Percentiles rank a stretch among this genome's conserved stretches.
These are phyloP conservation scores for Pygoscelis adeliae DNA, from an alignment of 2,113 vertebrate genomes.

Conservation along the genomic window DNA sequence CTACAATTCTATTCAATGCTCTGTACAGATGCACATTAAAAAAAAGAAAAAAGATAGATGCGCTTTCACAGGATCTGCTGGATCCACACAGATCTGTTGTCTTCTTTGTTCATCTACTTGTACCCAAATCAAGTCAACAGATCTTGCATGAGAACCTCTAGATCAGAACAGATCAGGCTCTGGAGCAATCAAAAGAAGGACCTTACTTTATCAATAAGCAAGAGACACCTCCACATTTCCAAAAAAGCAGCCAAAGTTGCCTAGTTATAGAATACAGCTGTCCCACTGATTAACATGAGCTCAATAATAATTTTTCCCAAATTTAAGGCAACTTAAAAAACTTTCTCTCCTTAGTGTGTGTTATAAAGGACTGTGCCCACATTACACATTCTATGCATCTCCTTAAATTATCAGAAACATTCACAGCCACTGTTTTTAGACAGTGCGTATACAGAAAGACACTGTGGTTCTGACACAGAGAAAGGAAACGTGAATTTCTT, in stretches of 20 bases:
- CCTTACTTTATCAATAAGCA: neutral
- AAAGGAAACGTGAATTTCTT: neutral
- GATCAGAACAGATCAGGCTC: neutral
- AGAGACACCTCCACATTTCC: neutral
- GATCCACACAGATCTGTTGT: neutral
- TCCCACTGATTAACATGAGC: neutral
- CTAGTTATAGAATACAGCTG: neutral
- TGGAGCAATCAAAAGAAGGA: neutral
- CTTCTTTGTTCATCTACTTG: neutral
- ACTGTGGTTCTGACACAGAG: rapidly evolving
- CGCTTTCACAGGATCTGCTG: neutral
- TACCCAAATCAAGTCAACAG: neutral
- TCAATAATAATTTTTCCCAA: neutral
- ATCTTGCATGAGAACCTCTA: neutral
- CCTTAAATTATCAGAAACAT: neutral
- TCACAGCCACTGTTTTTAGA: neutral
- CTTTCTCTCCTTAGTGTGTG: neutral
- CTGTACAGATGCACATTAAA: neutral
- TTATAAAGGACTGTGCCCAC: neutral
- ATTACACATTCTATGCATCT: neutral
- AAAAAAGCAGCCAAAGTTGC: neutral
- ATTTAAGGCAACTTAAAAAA: neutral
- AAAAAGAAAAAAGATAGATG: neutral
- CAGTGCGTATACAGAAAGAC: neutral
- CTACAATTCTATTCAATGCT: neutral